These are phyloP conservation scores for Xanthia icteritia DNA, from an alignment of 2,888 invertebrate species.

Conservation along the genomic window DNA sequence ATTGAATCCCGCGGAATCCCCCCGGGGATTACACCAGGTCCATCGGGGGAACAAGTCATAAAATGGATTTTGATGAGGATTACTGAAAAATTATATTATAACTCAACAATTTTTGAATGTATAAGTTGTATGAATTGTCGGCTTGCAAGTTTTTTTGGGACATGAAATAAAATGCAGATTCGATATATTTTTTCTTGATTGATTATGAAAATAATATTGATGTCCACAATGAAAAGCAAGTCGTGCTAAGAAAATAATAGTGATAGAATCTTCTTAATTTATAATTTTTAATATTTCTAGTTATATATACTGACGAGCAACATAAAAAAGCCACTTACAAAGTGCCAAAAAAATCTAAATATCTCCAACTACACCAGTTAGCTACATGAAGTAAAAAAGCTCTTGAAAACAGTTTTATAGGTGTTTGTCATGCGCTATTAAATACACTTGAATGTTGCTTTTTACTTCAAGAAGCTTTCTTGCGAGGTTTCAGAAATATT, in stretches of 20 bases:
- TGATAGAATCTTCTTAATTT: not conserved
- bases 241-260: not conserved
- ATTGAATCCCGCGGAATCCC: constrained; percentile 56
- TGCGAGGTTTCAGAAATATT: no score
- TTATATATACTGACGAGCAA: not conserved
- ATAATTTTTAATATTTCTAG: not conserved
- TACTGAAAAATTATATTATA: constrained; percentile 26
- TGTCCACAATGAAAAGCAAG: no score
- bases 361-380: no score
- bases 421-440: no score
- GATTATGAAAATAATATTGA: not conserved
- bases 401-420: no score
- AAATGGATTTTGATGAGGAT: constrained; percentile 67
- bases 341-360: no score
- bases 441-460: no score
- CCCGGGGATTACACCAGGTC: constrained; percentile 62
- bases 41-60: constrained; percentile 56
- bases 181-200: not conserved
- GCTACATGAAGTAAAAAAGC: no score
- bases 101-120: not conserved
- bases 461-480: no score
- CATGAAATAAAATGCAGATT: no score
- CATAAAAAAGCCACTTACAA: no score
- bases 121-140: not conserved
- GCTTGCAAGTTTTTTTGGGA: not conserved